phyloP scores from a whole-genome alignment of 23 tunicate species.

The Oikopleura albicans region DNA sequence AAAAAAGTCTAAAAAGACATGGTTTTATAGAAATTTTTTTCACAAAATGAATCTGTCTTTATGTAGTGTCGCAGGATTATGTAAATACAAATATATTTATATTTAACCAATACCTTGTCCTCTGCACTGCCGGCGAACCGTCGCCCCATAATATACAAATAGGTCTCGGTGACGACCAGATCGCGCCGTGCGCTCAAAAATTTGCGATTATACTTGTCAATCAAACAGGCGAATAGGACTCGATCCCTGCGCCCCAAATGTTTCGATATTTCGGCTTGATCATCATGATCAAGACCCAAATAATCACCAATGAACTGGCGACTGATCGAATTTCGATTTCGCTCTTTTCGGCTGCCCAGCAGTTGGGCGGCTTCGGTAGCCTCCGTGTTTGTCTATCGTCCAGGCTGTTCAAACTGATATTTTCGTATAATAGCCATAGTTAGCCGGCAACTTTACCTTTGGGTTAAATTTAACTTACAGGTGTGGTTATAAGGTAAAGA shows the following conservation, averaged over 20 bases:
- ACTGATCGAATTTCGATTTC: constrained; percentile 56
- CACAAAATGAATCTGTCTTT: no score
- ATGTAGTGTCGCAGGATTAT: no score
- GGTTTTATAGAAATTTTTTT: no score
- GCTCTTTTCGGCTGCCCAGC: constrained; percentile 30
- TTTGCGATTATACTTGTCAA: constrained; percentile 49
- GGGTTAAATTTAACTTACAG: no score
- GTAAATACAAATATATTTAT: no score
- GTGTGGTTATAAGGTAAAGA: no score
- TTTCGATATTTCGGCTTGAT: constrained; percentile 51
- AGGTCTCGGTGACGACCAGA: not conserved
- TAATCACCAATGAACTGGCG: constrained; percentile 90
- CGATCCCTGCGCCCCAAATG: constrained; percentile 66
- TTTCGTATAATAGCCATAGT: not conserved
- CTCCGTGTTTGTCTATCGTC: not conserved
- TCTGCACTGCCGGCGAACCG: not conserved
- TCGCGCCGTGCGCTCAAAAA: not conserved
- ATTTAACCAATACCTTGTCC: no score
- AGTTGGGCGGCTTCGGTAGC: not conserved
- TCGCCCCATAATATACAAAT: not conserved
- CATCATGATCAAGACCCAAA: constrained; percentile 42
- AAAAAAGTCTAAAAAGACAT: no score
- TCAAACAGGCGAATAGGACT: constrained; percentile 64
- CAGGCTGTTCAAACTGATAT: not conserved
- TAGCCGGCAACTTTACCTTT: constrained; percentile 74